Percentiles rank a stretch among this genome's conserved stretches.
phyloP scores from a whole-genome alignment of 2,113 vertebrate genomes.

The Empidonax traillii region DNA sequence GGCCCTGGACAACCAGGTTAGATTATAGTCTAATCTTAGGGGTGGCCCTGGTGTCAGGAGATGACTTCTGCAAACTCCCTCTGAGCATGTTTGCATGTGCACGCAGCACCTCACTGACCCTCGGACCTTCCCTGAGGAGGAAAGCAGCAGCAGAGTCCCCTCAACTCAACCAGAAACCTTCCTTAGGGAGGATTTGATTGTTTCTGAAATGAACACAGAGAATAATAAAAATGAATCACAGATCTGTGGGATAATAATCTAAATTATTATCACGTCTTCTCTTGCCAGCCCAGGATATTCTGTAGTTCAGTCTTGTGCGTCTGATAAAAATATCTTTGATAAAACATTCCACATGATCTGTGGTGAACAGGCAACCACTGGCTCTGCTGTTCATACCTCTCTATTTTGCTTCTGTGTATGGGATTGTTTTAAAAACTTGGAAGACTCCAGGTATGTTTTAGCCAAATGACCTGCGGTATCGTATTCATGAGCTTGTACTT shows the following conservation, averaged over 20 bases:
- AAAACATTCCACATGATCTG: constrained; percentile 10
- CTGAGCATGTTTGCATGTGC: neutral
- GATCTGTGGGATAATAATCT: constrained; percentile 3
- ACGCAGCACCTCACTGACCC: neutral
- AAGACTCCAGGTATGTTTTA: constrained; percentile 4
- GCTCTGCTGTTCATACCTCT: constrained; percentile 6
- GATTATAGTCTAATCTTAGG: neutral
- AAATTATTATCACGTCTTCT: neutral
- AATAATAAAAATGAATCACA: constrained; percentile 5
- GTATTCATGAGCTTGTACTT: constrained; percentile 59
- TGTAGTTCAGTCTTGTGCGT: neutral
- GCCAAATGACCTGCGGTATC: constrained; percentile 58
- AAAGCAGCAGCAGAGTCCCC: neutral
- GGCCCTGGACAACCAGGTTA: neutral
- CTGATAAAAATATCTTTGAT: constrained; percentile 17
- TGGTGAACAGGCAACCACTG: constrained; percentile 11
- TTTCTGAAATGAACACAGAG: neutral
- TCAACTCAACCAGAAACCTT: neutral
- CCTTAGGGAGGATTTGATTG: neutral
- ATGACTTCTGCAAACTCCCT: neutral
- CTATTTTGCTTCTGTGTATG: constrained; percentile 44
- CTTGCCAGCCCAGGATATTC: constrained; percentile 14
- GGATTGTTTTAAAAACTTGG: constrained; percentile 44
- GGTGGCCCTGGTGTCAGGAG: neutral
- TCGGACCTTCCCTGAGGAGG: neutral